These are phyloP conservation scores for Myoxocephalus aenaeus DNA, from an alignment of 2,797 vertebrate species.

Conservation along the genomic window DNA sequence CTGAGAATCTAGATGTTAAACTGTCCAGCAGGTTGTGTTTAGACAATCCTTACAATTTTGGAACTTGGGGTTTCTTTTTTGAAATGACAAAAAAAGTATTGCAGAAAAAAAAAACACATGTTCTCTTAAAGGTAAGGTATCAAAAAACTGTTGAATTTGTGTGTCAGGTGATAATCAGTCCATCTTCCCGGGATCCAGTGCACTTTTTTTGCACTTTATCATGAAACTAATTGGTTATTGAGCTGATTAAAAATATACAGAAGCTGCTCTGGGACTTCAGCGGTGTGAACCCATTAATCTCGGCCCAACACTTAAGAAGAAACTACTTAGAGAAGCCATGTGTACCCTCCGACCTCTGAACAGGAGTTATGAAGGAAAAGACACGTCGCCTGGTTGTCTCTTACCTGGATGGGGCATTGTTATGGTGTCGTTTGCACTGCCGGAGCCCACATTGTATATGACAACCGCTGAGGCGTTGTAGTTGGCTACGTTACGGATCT, in stretches of 20 bases:
- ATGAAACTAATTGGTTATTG: slow-evolving; percentile 9
- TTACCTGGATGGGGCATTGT: slow-evolving; percentile 96
- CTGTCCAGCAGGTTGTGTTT: neutral
- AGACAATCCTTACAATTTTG: neutral
- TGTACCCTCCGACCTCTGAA: neutral
- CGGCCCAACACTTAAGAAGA: neutral
- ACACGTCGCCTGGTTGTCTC: slow-evolving; percentile 34
- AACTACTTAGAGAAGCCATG: neutral
- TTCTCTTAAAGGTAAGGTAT: neutral
- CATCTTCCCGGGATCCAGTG: neutral
- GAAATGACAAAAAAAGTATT: neutral
- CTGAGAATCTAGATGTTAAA: neutral
- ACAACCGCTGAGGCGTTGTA: slow-evolving; percentile 95
- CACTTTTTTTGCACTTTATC: slow-evolving; percentile 12
- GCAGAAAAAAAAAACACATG: neutral
- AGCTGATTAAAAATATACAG: slow-evolving; percentile 17
- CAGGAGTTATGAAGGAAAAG: neutral
- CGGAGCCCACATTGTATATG: slow-evolving; percentile 92
- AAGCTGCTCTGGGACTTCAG: slow-evolving; percentile 10
- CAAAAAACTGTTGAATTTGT: neutral
- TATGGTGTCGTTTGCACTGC: slow-evolving; percentile 91
- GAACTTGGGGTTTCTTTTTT: neutral
- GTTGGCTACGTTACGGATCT: slow-evolving; percentile 90
- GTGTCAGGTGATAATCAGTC: neutral
- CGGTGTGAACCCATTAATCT: slow-evolving; percentile 1